phyloP scores from a whole-genome alignment of 2,797 vertebrate species.

The Trachurus trachurus region DNA sequence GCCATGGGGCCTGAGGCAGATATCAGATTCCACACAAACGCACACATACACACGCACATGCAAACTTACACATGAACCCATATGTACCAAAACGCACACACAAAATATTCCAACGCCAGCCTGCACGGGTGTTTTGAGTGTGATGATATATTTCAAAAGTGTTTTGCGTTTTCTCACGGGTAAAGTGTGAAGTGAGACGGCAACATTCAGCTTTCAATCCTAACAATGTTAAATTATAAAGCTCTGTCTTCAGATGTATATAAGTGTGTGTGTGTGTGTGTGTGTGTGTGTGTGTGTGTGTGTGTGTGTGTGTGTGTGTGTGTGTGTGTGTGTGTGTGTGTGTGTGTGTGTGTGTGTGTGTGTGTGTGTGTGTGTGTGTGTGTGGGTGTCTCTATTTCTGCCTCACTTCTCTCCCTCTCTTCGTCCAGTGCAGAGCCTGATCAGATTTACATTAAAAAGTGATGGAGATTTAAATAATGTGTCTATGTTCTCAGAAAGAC shows the following conservation, averaged over 20 bases:
- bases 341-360: constrained; percentile 12
- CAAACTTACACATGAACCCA: constrained; percentile 62
- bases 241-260: constrained; percentile 16
- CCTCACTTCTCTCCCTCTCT: constrained; percentile 59
- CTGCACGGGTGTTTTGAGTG: constrained; percentile 19
- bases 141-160: constrained; percentile 29
- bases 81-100: constrained; percentile 49
- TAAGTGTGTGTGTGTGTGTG: not conserved
- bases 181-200: constrained; percentile 29
- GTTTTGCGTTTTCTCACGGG: constrained; percentile 37
- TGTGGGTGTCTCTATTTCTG: constrained; percentile 27
- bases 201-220: constrained; percentile 46
- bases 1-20: constrained; percentile 80
- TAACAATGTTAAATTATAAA: constrained; percentile 49
- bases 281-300: constrained; percentile 1
- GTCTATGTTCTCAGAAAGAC: constrained; percentile 94
- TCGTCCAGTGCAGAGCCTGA: constrained; percentile 89
- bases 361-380: constrained; percentile 13
- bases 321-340: constrained; percentile 1
- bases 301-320: constrained; percentile 1
- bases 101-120: constrained; percentile 10
- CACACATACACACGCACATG: constrained; percentile 67
- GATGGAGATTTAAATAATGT: constrained; percentile 94
- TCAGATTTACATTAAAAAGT: constrained; percentile 96
- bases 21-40: constrained; percentile 80